Percentiles rank a stretch among this genome's conserved stretches.
These are phyloP conservation scores for Drosophila sordidula DNA, from an alignment of 2,888 invertebrate species.

Conservation along the genomic window DNA sequence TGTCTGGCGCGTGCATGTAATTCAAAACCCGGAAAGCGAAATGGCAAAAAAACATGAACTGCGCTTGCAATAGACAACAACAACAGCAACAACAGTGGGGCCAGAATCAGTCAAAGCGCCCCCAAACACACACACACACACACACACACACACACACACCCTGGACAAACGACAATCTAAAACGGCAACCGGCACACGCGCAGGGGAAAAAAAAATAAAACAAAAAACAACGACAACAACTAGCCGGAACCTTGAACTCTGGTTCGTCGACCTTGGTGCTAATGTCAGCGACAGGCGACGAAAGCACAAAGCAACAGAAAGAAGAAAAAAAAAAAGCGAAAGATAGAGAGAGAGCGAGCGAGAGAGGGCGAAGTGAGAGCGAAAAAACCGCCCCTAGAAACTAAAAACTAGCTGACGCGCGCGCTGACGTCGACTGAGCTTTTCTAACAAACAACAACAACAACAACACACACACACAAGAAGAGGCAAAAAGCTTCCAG, in stretches of 20 bases:
- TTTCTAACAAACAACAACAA: conserved; percentile 33
- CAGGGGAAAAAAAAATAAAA: conserved; percentile 20
- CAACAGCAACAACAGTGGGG: conserved; percentile 36
- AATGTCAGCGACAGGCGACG: conserved; percentile 77
- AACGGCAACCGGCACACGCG: conserved; percentile 37
- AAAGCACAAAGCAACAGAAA: conserved; percentile 55
- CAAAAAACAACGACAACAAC: conserved; percentile 5
- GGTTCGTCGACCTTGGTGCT: conserved; percentile 85
- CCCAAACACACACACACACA: background rate
- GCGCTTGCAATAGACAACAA: conserved; percentile 47
- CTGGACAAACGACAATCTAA: conserved; percentile 18
- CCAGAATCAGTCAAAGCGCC: conserved; percentile 8
- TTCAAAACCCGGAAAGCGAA: conserved; percentile 76
- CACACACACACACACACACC: background rate
- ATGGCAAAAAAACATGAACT: conserved; percentile 72
- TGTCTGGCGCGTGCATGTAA: conserved; percentile 72
- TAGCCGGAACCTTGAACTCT: conserved; percentile 84
- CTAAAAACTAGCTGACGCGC: conserved; percentile 62
- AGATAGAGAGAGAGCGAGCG: background rate
- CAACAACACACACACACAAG: background rate
- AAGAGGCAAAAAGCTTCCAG: conserved; percentile 63
- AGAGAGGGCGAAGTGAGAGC: conserved; percentile 10
- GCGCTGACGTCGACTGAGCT: conserved; percentile 45
- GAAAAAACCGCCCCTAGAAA: conserved; percentile 64
- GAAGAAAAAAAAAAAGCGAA: conserved; percentile 2